Conservation (phyloP, 1,140 invertebrate species). For the Ooceraea biroi region DNA sequence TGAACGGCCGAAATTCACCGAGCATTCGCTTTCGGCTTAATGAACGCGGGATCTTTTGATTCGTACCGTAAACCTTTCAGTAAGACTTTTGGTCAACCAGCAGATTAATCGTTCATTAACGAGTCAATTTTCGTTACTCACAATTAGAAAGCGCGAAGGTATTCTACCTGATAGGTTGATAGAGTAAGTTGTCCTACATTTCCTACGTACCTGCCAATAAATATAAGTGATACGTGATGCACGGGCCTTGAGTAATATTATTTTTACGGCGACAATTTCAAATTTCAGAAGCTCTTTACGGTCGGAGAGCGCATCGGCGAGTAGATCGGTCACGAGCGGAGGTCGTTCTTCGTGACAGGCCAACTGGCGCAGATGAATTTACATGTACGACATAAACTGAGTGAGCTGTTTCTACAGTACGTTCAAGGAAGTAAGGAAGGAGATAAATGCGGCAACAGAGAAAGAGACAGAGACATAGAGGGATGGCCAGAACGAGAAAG, state of each 20-base stretch:
- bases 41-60: constrained; percentile 15
- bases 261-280: constrained; percentile 21
- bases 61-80: neutral
- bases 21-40: neutral
- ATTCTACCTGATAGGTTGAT: too few relatives aligned
- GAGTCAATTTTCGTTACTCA: neutral
- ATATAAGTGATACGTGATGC: neutral
- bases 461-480: neutral
- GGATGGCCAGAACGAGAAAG: neutral
- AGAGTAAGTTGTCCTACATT: neutral
- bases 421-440: constrained; percentile 41
- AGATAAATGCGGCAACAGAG: constrained; percentile 24
- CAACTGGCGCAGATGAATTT: constrained; percentile 74
- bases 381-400: constrained; percentile 79
- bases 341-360: constrained; percentile 66
- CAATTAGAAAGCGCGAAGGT: neutral
- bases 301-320: constrained; percentile 38
- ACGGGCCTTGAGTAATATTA: constrained; percentile 1
- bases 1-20: constrained; percentile 31
- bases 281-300: constrained; percentile 54
- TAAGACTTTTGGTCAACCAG: neutral
- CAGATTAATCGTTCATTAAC: neutral
- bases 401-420: constrained; percentile 69
- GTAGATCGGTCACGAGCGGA: constrained; percentile 73
- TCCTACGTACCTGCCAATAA: too few relatives aligned